Conservation (phyloP, 2,797 vertebrate genomes). For the Lepidocolaptes lacrymiger region DNA sequence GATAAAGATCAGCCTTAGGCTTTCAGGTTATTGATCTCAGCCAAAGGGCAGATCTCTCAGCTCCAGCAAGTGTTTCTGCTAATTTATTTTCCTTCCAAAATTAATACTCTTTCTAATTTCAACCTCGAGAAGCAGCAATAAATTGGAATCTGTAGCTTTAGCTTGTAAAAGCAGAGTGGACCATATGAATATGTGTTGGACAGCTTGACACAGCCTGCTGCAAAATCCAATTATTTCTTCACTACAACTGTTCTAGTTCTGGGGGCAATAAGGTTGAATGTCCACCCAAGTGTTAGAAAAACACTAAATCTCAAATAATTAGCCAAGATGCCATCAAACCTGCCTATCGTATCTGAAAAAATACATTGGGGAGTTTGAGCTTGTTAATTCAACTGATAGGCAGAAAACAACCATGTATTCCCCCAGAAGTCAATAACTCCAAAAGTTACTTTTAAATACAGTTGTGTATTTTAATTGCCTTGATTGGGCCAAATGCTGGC, state of each 20-base stretch:
- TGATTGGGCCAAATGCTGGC: background rate
- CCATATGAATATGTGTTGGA: background rate
- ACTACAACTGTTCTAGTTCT: constrained; percentile 5
- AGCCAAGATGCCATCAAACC: background rate
- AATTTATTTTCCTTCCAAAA: constrained; percentile 47
- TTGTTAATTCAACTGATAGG: background rate
- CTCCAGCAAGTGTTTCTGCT: constrained; percentile 36
- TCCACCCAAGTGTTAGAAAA: background rate
- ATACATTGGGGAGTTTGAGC: background rate
- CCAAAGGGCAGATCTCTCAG: constrained; percentile 25
- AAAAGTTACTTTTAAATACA: background rate
- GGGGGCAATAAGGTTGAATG: background rate
- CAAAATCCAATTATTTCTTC: constrained; percentile 65
- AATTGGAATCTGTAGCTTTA: constrained; percentile 41
- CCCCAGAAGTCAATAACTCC: accelerated
- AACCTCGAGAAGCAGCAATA: constrained; percentile 43
- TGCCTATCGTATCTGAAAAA: background rate
- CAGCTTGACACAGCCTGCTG: constrained; percentile 47
- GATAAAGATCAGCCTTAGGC: constrained; percentile 54
- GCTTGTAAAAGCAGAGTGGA: constrained; percentile 33
- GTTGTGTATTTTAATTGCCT: background rate
- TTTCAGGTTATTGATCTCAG: constrained; percentile 53
- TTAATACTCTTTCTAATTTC: constrained; percentile 56
- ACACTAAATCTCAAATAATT: constrained; percentile 10
- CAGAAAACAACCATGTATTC: background rate